Evolutionary conservation across 1,140 invertebrate genomes (phyloP).

Genomic region (Diplogasteroides magnus): DNA sequence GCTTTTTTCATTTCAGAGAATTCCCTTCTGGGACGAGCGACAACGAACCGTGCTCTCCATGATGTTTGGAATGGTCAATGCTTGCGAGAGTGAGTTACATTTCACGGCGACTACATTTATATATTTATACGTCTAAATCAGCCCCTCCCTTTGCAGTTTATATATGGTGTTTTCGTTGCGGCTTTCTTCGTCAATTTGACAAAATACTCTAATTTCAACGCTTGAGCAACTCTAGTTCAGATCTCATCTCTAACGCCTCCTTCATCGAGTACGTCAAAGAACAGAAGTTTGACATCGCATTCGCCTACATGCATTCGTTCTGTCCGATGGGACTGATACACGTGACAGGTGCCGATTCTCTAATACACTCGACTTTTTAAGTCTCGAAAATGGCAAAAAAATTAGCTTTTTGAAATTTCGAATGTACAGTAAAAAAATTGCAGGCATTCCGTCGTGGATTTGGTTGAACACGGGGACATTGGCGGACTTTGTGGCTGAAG

Average conservation of each 20-base stretch:
- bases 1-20: neutral
- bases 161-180: neutral
- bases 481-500: neutral
- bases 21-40: neutral
- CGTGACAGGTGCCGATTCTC: neutral
- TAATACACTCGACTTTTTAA: too few relatives aligned
- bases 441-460: neutral
- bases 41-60: neutral
- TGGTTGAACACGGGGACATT: neutral
- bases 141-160: too few relatives aligned
- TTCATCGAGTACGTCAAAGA: neutral
- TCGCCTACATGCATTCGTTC: neutral
- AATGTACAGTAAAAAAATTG: neutral
- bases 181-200: too few relatives aligned
- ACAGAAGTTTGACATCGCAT: neutral
- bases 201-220: neutral
- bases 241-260: neutral
- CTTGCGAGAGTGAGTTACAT: neutral
- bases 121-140: too few relatives aligned
- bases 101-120: too few relatives aligned
- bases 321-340: neutral
- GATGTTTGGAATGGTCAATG: neutral
- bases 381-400: too few relatives aligned
- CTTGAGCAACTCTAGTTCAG: too few relatives aligned
- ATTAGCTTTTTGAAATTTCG: too few relatives aligned